Percentiles rank a stretch among this genome's conserved stretches.
phyloP scores from a whole-genome alignment of 2,888 invertebrate genomes.

The Lasioglossum villosulum region DNA sequence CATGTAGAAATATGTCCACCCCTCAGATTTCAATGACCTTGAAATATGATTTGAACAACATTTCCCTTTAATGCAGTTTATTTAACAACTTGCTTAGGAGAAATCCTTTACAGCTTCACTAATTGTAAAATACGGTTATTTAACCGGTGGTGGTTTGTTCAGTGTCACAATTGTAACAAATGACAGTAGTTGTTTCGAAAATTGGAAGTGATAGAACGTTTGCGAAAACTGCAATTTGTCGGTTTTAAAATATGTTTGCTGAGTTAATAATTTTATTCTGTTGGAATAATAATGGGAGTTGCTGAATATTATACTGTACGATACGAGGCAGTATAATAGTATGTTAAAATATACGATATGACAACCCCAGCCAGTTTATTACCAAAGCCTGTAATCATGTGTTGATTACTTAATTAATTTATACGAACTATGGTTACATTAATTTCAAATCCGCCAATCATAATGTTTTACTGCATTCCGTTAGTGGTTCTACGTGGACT shows the following conservation, averaged over 20 bases:
- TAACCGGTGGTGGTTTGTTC: too few species aligned
- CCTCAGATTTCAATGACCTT: too few species aligned
- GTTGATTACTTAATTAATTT: neutral
- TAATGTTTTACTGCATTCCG: neutral
- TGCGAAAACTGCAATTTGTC: neutral
- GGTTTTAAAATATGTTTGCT: neutral
- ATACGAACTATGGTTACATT: neutral
- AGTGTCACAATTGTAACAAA: too few species aligned
- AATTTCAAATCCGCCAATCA: neutral
- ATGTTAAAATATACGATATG: neutral
- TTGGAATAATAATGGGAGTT: neutral
- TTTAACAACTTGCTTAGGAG: too few species aligned
- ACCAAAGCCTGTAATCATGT: neutral
- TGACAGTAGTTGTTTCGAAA: too few species aligned
- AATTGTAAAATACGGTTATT: too few species aligned
- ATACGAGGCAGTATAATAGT: neutral
- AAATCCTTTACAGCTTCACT: too few species aligned
- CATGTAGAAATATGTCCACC: too few species aligned
- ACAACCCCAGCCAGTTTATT: neutral
- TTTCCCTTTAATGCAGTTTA: too few species aligned
- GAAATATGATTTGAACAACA: too few species aligned
- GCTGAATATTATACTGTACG: neutral
- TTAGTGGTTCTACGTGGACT: neutral
- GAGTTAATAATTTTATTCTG: neutral
- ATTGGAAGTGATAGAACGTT: too few species aligned